Base-by-base conservation (phyloP, 2,797 vertebrate species). In the Mastacembelus armatus region DNA sequence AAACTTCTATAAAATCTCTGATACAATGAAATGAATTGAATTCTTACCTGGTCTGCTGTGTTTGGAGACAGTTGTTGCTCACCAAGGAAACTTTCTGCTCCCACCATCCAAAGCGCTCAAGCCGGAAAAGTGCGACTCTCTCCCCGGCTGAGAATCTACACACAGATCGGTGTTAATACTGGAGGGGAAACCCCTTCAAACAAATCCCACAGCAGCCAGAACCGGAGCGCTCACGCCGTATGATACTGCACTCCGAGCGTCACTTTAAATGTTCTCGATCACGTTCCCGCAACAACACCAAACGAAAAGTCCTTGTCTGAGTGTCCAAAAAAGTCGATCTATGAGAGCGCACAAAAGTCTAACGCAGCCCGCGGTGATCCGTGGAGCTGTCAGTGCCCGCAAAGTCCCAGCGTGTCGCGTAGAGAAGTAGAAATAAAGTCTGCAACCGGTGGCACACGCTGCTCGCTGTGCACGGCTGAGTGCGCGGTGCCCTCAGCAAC, bases 401-500 rank as follows among this genome's bases (percentile, higher is more conserved):
- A 4, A 36, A 33, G 39, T 58, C 59, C 77, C 10, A 10, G 10
- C 10, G 36, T 15, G 24, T 59, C 42, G 1, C 7, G 33, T 0
- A 14, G 5, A 38, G 45, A 27, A 3, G 14, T 14, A 8, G 57
- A 51, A 47, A 32, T 8, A 2, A 18, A 11, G 47, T 43, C 19
- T 14, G 59, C 30, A 16, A 48, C 5, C 16, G 4, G 71, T 4
- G 4, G 24, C 49, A 21, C 60, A 3, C 60, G 42, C 38, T 39
- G 44, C 24, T 16, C 1, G 43, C 2, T 27, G 49, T 40, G 66
- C 39, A 2, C 19, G 40, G 5, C 51, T 35, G 60, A 32, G 61
- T 10, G 66, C 43, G 56, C 62, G 8, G 68, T 30, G 66, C 61
- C 66, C 54, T 62, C 73, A 50, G 85, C 83, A 89, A 87, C 89